Evolutionary conservation across 2,113 vertebrate species (phyloP).

Genomic region (Otus sunia): DNA sequence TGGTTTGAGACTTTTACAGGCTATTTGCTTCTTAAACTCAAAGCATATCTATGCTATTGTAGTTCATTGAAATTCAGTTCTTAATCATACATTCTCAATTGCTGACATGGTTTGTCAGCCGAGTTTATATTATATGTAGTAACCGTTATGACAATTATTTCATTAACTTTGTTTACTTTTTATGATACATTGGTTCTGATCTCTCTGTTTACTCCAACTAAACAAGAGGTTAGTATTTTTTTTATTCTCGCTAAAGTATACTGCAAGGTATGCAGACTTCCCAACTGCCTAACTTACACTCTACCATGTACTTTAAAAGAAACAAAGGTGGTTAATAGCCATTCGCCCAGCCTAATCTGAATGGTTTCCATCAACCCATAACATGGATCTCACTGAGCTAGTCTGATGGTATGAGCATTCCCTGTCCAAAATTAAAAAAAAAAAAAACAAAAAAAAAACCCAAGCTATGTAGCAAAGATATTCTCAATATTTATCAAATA

Average conservation of each 20-base stretch:
- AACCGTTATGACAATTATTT: not conserved
- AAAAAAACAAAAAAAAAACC: too few species aligned
- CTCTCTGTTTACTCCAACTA: not conserved
- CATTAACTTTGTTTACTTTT: not conserved
- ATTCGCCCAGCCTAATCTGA: not conserved
- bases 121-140: not conserved
- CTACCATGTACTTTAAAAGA: not conserved
- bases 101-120: not conserved
- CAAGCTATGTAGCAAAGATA: not conserved
- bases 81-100: not conserved
- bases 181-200: not conserved
- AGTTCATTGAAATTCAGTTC: not conserved
- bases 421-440: not conserved
- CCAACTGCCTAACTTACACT: not conserved
- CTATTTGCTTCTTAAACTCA: not conserved
- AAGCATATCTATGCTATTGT: not conserved
- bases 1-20: not conserved
- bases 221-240: not conserved
- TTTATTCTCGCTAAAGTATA: not conserved
- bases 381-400: not conserved
- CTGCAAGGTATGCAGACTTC: not conserved
- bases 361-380: not conserved
- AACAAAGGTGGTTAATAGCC: not conserved
- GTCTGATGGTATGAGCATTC: not conserved
- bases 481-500: not conserved